Evolutionary conservation across 2,797 vertebrate species (phyloP), one percentile per base, ranked within the genome.

Genomic region (Pitangus sulphuratus): DNA sequence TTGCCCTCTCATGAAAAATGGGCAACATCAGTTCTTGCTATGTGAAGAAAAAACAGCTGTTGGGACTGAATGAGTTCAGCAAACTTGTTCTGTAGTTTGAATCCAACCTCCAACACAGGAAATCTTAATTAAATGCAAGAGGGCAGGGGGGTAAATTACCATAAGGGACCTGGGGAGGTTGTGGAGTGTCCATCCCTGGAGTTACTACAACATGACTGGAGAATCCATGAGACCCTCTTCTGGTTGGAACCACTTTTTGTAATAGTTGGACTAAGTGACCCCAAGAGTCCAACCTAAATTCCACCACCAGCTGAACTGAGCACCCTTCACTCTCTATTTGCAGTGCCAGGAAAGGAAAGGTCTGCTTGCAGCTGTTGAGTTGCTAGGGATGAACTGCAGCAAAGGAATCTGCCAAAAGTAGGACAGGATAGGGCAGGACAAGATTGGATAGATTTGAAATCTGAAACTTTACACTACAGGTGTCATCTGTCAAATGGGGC

Each of bases 91-190:
- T 68, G 31, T 53, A 8, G 53, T 66, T 60, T 75, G 16, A 85
- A 81, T 44, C 39, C 54, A 57, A 75, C 26, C 9, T 75, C 15
- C 65, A 60, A 42, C 19, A 26, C 24, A 60, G 42, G 14, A 81
- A 68, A 26, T n/a, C 45, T 44, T 70, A 6, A 71, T 48, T 81
- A 86, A 80, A 50, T 48, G 24, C 25, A 39, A 40, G 26, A 4
- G 7, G 25, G 9, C 0, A 2, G 2, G 8, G 25, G 47, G 9
- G 0, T 4, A 33, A 57, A 54, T 40, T n/a, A 28, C 35, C 0
- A 0, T 24, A 25, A 81, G 8, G 24, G 25, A 2, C 22, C 8
- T 8, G 1, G 12, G 30, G 25, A 30, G 24, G 37, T 25, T 68
- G 21, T 54, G 72, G 12, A 37, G 11, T 8, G 21, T 47, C 51